Base-by-base conservation (phyloP, 1,140 invertebrate species). In the Oryzaephilus surinamensis region DNA sequence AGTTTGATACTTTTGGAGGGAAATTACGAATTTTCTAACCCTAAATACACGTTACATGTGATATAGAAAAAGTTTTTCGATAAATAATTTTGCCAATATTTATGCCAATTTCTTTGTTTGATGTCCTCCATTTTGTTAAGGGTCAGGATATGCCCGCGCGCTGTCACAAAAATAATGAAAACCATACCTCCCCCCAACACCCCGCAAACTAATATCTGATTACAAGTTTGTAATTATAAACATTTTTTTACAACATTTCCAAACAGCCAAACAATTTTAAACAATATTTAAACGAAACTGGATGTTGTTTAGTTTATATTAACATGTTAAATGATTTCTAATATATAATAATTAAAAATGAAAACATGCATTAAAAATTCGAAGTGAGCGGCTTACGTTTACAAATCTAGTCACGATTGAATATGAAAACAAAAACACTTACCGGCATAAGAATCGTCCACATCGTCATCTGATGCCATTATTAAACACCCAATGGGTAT, bases 381-480 rank as follows among this genome's bases (percentile, higher is more conserved):
- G n/a, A n/a, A n/a, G n/a, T n/a, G n/a, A n/a, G n/a, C n/a, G n/a
- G n/a, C n/a, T n/a, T n/a, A n/a, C n/a, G 41, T 38, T 51, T 51
- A 40, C 15, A 43, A 46, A 38, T 48, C 50, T 43, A 46, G 46
- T 46, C 42, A 39, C 33, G 41, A 44, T 46, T 32, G 34, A 40
- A 46, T 36, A 45, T 46, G 43, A 29, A 38, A 39, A 41, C 31
- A 48, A 26, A 41, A 41, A 41, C 5, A 63, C 74, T 81, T 72
- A 84, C 80, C 80, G 72, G 77, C 78, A 59, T 76, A 81, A 61
- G 71, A 79, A 55, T 81, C 80, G 54, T 82, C 80, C 53, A 81
- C 70, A 68, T 81, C 79, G 52, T 82, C 79, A 57, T 82, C 80
- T 42, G 79, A 84, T 57, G 79, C 80, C 80, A 84, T 82, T 20